Base-by-base conservation (phyloP, 2,888 invertebrate genomes). In the Dyspetes luteomarginatus region DNA sequence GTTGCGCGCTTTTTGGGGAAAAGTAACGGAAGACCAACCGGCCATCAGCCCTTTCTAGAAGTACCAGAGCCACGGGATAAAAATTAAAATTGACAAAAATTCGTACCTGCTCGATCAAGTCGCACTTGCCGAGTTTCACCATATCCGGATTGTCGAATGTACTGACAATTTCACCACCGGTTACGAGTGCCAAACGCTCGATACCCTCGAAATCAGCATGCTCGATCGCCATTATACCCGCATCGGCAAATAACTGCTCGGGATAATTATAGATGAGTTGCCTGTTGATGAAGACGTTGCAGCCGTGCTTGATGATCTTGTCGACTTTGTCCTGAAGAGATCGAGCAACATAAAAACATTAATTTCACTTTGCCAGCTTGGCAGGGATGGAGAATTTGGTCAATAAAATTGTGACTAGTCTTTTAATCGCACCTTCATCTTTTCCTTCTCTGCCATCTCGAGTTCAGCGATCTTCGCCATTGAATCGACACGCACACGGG, bases 191-290 rank as follows among this genome's bases (percentile, higher is more conserved):
- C 77, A 99, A 93, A 81, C 99, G 95, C 92, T 99, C 99, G 88
- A 99, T 98, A 67, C 99, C 99, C 92, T 99, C 99, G 91, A 99
- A 99, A 92, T 99, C 99, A 2, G 99, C 99, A 92, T 99, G 99
- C 91, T 99, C 99, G 86, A 99, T 99, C 0, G 99, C 99, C 99
- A 99, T 99, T 5, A 99, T 95, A 60, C 97, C 97, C 55, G 98
- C 97, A 93, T 99, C 99, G 45, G 99, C 98, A 92, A 99, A 99
- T 86, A 99, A 93, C 93, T 99, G 99, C 92, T 99, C 99, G 0
- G 99, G 99, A 92, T 99, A 99, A 93, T 99, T 99, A 94, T 99
- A 99, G 92, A 99, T 99, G 85, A 99, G 93, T 93, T 99, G 99
- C 84, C 97, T 96, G 93, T 99, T 99, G 90, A 99, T 98, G 91